These are phyloP conservation scores for Tetranychus truncatus DNA, from an alignment of 2,888 invertebrate genomes.

Conservation along the genomic window DNA sequence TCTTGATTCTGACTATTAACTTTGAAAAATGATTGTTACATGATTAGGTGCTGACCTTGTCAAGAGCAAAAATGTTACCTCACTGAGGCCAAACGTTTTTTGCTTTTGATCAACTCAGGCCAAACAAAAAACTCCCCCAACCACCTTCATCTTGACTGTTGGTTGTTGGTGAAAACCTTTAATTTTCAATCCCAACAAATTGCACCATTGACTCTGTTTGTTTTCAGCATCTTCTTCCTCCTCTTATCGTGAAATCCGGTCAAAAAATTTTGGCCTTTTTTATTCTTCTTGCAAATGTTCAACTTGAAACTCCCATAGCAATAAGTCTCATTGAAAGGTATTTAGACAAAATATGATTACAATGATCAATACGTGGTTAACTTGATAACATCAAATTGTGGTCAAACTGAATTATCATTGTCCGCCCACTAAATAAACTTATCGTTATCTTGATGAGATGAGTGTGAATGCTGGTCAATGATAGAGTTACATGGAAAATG, in stretches of 20 bases:
- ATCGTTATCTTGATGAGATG: neutral
- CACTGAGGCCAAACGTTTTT: neutral
- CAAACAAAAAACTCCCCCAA: neutral
- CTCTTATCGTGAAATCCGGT: neutral
- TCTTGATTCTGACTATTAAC: neutral
- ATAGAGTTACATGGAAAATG: neutral
- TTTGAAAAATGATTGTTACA: neutral
- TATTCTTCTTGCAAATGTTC: neutral
- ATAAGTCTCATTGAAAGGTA: too few species aligned
- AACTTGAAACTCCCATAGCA: too few species aligned
- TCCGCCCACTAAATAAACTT: neutral
- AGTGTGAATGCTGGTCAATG: neutral
- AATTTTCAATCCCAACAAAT: neutral
- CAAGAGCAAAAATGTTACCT: neutral
- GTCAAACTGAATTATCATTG: neutral
- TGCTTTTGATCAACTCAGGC: neutral
- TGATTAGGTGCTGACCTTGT: conserved; percentile 1
- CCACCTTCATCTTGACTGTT: neutral
- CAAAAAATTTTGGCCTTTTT: neutral
- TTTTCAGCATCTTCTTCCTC: neutral
- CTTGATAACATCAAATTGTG: neutral
- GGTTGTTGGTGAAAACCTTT: neutral
- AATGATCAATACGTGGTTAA: neutral
- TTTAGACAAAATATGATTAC: too few species aligned
- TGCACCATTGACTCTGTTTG: neutral